A percentile compares a stretch with the other conserved stretches of the same genome.
Evolutionary conservation across 2,888 invertebrate genomes (phyloP).

Genomic region (Acronicta alni): DNA sequence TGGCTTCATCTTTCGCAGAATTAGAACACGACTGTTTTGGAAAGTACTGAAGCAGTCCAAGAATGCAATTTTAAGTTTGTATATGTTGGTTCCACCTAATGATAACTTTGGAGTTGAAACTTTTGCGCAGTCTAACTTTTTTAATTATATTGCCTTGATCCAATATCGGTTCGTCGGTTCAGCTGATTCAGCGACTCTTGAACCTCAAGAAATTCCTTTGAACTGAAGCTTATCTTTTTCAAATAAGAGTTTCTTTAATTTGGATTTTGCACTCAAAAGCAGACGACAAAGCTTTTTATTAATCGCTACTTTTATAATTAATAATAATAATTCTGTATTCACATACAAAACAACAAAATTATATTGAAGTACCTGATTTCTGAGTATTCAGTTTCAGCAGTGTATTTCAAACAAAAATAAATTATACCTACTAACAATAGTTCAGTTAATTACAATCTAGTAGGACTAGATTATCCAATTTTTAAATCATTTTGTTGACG

Average conservation of each 20-base stretch:
- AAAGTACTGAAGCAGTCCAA: conserved; percentile 17
- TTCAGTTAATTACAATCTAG: no score
- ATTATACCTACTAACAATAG: no score
- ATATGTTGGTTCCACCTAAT: conserved; percentile 30
- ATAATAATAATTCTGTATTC: no score
- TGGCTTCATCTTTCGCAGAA: conserved; percentile 33
- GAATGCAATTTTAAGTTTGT: conserved; percentile 47
- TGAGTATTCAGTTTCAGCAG: no score
- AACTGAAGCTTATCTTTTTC: conserved; percentile 40
- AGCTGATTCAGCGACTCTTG: conserved; percentile 43
- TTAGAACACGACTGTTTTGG: conserved; percentile 37
- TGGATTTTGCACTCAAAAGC: conserved; percentile 13
- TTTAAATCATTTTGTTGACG: no score
- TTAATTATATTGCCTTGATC: conserved; percentile 65
- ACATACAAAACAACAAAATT: no score
- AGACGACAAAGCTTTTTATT: neutral
- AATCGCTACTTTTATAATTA: no score
- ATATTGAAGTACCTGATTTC: no score
- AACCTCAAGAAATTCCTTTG: conserved; percentile 49
- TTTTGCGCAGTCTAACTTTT: conserved; percentile 60
- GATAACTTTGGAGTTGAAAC: conserved; percentile 47
- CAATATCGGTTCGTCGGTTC: conserved; percentile 55
- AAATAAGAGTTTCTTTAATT: conserved; percentile 35
- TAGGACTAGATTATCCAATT: no score
- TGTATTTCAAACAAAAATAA: no score